Base-by-base conservation (phyloP, 2,113 vertebrate species). In the Cariama cristata region DNA sequence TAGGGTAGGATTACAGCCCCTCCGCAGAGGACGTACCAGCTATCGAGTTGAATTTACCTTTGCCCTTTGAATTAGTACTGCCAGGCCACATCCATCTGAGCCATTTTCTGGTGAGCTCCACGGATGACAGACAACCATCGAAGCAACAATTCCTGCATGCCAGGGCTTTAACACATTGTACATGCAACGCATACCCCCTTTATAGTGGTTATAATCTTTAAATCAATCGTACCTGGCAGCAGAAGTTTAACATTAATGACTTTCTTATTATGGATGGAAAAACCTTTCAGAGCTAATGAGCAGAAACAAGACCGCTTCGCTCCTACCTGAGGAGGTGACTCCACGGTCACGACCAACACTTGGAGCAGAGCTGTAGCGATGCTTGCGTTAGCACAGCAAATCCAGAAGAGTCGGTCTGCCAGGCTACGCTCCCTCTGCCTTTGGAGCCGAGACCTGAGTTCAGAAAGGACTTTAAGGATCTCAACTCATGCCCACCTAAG, bases 241-340 rank as follows among this genome's bases (percentile, higher is more conserved):
- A 2, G 69, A 92, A 92, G 76, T 95, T 96, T 96, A 93, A 89
- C 91, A 55, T 92, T 93, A 95, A 97, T 87, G 86, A 91, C 93
- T 95, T 93, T 88, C 88, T 95, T 85, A 60, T 81, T 89, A 96
- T 38, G 86, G 84, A 87, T 89, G 91, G 89, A 56, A 50, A 96
- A 94, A 67, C 68, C 93, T 95, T 84, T 64, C 40, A 8, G 91
- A 91, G 88, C 56, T 89, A 94, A 96, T 35, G 94, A 96, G 86
- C 88, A 96, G 95, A 91, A 96, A 87, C 86, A 75, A 87, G 90
- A 79, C 75, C 3, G 1, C 88, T 79, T 9, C 12, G 82, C 92
- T 95, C 50, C 88, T 79, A 4, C 72, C 88, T 79, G 87, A 50
- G 76, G 88, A 95, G 89, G 94, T 97, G 97, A 91, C 91, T 91